phyloP scores from a whole-genome alignment of 2,797 vertebrate genomes.

The Hirundo rustica region DNA sequence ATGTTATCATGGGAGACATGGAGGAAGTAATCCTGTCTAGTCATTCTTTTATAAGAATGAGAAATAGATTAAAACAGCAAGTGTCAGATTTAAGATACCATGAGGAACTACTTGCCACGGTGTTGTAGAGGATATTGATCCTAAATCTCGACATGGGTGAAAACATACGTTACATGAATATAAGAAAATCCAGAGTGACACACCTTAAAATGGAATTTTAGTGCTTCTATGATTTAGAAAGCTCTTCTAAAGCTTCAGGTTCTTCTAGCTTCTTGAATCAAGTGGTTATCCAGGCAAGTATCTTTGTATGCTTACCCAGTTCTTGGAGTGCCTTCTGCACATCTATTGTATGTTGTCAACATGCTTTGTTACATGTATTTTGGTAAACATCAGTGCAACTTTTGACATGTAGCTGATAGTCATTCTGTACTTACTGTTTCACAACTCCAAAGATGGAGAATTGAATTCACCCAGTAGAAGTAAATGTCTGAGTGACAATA shows the following conservation, averaged over 20 bases:
- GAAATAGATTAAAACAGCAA: background rate
- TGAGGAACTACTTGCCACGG: background rate
- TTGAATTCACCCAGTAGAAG: background rate
- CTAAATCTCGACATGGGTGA: fast-evolving
- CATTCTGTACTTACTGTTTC: background rate
- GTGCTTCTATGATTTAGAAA: background rate
- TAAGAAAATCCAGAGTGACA: background rate
- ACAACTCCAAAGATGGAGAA: background rate
- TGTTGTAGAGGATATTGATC: background rate
- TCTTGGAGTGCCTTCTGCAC: background rate
- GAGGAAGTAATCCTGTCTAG: background rate
- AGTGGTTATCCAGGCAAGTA: background rate
- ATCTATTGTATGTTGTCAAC: background rate
- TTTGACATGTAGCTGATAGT: background rate
- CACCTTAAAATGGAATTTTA: background rate
- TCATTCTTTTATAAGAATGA: background rate
- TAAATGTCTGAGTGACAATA: background rate
- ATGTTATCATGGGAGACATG: background rate
- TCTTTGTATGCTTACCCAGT: background rate
- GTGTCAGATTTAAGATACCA: background rate
- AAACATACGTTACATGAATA: background rate
- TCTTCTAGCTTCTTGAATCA: background rate
- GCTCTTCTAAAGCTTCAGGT: background rate
- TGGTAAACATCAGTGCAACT: background rate
- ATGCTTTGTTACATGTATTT: background rate